Conservation (phyloP, 1,140 invertebrate species). For the Ceratosolen solmsi region DNA sequence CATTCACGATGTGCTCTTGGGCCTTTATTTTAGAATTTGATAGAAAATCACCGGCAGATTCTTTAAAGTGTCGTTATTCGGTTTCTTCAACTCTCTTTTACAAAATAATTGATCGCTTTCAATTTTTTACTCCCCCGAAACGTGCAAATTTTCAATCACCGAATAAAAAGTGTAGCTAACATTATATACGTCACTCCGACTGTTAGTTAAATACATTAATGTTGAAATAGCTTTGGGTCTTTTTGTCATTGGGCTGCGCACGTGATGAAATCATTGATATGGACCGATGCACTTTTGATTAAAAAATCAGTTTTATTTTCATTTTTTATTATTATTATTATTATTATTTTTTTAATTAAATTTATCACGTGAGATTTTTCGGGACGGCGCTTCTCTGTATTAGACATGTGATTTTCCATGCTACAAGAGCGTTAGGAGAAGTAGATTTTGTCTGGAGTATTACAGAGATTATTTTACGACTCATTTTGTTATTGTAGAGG, state of each 20-base stretch:
- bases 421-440: conserved; percentile 8
- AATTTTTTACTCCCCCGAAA: not conserved
- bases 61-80: not conserved
- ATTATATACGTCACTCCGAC: not conserved
- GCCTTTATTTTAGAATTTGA: not conserved
- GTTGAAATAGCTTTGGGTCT: conserved; percentile 8
- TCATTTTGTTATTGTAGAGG: not conserved
- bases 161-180: no score
- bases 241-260: no score
- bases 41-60: not conserved
- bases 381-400: not conserved
- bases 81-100: not conserved
- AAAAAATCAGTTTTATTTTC: no score
- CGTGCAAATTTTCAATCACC: not conserved
- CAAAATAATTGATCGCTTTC: not conserved
- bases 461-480: conserved; percentile 24
- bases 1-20: not conserved
- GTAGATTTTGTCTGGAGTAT: conserved; percentile 30
- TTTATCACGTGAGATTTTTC: conserved; percentile 35
- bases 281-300: no score
- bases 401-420: no score
- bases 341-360: conserved; percentile 1
- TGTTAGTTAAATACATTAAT: conserved; percentile 1
- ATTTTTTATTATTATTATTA: not conserved
- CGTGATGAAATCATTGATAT: no score